phyloP scores from a whole-genome alignment of 2,888 invertebrate species.

The Sturmia bella region DNA sequence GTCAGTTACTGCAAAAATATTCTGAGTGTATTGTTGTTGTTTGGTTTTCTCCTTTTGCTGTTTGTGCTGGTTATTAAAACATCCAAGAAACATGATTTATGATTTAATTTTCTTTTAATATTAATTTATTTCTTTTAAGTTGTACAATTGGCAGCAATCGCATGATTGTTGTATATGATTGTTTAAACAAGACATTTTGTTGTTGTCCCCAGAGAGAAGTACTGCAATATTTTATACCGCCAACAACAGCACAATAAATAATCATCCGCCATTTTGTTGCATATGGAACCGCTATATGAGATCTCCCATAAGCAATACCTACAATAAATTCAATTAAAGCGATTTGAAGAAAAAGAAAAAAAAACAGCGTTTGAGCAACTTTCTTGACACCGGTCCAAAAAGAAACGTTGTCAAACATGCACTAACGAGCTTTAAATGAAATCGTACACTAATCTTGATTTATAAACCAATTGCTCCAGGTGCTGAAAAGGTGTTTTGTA shows the following conservation, averaged over 20 bases:
- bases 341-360: constrained; percentile 8
- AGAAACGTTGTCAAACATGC: constrained; percentile 25
- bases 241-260: constrained; percentile 44
- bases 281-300: constrained; percentile 41
- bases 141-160: constrained; percentile 23
- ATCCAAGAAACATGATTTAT: constrained; percentile 65
- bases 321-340: constrained; percentile 9
- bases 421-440: constrained; percentile 33
- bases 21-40: constrained; percentile 42
- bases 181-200: constrained; percentile 35
- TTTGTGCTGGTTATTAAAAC: constrained; percentile 61
- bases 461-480: constrained; percentile 18
- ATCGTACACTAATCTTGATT: constrained; percentile 48
- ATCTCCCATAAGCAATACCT: constrained; percentile 31
- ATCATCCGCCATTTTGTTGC: constrained; percentile 50
- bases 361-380: constrained; percentile 2
- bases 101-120: constrained; percentile 39
- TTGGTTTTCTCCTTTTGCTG: constrained; percentile 21
- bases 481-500: neutral
- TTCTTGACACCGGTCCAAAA: constrained; percentile 9
- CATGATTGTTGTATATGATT: constrained; percentile 46
- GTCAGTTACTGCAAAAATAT: too few relatives aligned
- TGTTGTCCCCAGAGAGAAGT: neutral
- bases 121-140: constrained; percentile 27
- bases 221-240: constrained; percentile 23